phyloP scores from a whole-genome alignment of 2,113 vertebrate species.

The rabbit (Oryctolagus cuniculus) region mOryCun1.1 NC_091438.1:53472501-53473000 shows the following conservation, averaged over 20 bases:
- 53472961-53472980: constrained; percentile 5
- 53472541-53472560: constrained; percentile 46
- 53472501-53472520: constrained; percentile 52
- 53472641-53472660: not conserved
- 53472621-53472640: not conserved
- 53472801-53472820: not conserved
- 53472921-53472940: not conserved
- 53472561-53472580: constrained; percentile 33
- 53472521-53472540: not conserved
- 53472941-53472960: not conserved
- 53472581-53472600: not conserved
- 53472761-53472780: not conserved
- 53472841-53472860: not conserved
- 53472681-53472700: not conserved
- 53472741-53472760: not conserved
- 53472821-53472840: not conserved
- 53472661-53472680: not conserved
- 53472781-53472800: not conserved
- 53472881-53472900: not conserved
- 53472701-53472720: not conserved
- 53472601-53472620: not conserved
- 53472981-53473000: not conserved
- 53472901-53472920: not conserved
- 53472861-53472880: constrained; percentile 1
- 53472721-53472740: not conserved